These are phyloP conservation scores for Peribatodes rhomboidaria DNA, from an alignment of 2,888 invertebrate species.

Conservation along the genomic window DNA sequence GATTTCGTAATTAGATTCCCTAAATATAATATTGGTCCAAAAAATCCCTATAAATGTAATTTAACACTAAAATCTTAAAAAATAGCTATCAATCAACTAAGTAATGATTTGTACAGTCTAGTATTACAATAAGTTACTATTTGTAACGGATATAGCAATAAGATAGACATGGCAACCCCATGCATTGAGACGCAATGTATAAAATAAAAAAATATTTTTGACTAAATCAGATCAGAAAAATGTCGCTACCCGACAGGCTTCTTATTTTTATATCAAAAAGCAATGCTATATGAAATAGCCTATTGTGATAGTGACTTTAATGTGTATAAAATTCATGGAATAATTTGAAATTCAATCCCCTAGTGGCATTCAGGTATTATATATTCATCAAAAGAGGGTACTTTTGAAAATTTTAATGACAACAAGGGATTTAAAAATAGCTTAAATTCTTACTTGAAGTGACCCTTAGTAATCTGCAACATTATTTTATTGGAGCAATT, in stretches of 20 bases:
- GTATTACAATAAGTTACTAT: slow-evolving; percentile 18
- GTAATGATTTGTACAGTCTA: slow-evolving; percentile 39
- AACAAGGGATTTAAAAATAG: too few relatives aligned
- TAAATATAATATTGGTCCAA: slow-evolving; percentile 35
- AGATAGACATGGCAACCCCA: slow-evolving; percentile 18
- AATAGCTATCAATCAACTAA: slow-evolving; percentile 19
- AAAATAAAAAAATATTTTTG: slow-evolving; percentile 43
- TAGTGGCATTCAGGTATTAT: too few relatives aligned
- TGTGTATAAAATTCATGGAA: slow-evolving; percentile 37
- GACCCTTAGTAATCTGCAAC: background rate
- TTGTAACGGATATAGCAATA: slow-evolving; percentile 35
- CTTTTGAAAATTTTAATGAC: too few relatives aligned
- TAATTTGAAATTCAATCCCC: slow-evolving; percentile 15
- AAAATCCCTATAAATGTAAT: slow-evolving; percentile 29
- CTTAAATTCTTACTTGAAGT: too few relatives aligned
- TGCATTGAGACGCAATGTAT: slow-evolving; percentile 31
- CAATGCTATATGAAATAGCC: slow-evolving; percentile 36
- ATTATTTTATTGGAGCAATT: background rate
- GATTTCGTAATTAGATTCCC: slow-evolving; percentile 27
- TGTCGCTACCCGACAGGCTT: slow-evolving; percentile 37
- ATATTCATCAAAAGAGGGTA: too few relatives aligned
- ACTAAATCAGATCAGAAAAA: slow-evolving; percentile 25
- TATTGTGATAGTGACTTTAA: slow-evolving; percentile 25
- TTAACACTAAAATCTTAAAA: slow-evolving; percentile 15
- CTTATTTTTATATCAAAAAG: slow-evolving; percentile 47